Evolutionary conservation across 35 echinoderm and acorn worm genomes (phyloP).

Genomic region (Heliocidaris tuberculata): DNA sequence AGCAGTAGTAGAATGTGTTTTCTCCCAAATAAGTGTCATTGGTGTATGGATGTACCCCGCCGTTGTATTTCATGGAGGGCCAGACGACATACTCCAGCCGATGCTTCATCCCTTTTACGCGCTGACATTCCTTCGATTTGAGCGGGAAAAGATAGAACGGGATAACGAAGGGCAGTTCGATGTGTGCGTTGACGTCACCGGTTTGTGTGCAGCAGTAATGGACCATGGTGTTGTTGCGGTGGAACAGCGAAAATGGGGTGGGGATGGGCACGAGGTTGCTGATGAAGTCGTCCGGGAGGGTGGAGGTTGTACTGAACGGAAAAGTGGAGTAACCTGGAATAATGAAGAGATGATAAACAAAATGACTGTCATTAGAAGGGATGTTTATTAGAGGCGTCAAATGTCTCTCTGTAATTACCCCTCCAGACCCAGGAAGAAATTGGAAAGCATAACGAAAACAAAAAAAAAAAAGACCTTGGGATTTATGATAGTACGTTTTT

Average conservation of each 20-base stretch:
- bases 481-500: too few species aligned
- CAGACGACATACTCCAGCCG: constrained; percentile 13
- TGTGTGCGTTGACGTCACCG: neutral
- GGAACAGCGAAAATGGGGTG: neutral
- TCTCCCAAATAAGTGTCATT: too few species aligned
- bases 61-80: constrained; percentile 14
- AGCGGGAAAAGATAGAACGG: constrained; percentile 44
- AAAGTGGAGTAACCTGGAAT: constrained; percentile 30
- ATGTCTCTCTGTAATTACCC: too few species aligned
- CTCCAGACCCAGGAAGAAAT: too few species aligned
- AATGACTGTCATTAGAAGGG: too few species aligned
- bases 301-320: neutral
- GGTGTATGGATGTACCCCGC: constrained; percentile 19
- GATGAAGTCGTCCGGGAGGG: neutral
- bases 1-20: constrained; percentile 40
- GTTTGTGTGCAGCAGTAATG: constrained; percentile 30
- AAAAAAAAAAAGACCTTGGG: too few species aligned
- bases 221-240: neutral
- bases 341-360: neutral
- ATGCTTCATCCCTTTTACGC: neutral
- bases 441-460: too few species aligned
- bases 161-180: constrained; percentile 38
- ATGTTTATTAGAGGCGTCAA: too few species aligned
- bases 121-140: neutral
- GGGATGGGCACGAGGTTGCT: neutral